Evolutionary conservation across 2,797 vertebrate species (phyloP).

Genomic region (Sternarchorhynchus goeldii): DNA sequence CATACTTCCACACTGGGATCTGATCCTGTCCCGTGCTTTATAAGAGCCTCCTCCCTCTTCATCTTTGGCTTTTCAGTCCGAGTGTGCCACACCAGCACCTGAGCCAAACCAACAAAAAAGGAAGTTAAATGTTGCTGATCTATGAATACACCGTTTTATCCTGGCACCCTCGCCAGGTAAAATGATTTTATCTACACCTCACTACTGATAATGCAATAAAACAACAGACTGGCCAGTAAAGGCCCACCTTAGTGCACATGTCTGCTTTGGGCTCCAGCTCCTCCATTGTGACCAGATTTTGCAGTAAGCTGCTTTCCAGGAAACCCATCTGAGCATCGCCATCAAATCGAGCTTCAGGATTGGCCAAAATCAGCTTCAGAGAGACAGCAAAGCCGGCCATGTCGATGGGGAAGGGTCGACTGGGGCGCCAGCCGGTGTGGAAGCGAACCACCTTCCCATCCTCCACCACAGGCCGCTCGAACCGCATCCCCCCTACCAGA

Average conservation of each 20-base stretch:
- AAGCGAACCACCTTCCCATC: conserved; percentile 86
- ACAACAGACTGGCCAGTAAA: neutral
- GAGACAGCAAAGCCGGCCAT: conserved; percentile 92
- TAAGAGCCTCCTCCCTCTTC: conserved; percentile 88
- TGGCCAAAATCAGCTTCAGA: conserved; percentile 78
- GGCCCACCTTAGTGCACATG: conserved; percentile 83
- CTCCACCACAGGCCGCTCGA: conserved; percentile 86
- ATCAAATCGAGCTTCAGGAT: conserved; percentile 82
- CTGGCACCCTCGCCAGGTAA: too few species aligned
- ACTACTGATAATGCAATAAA: neutral
- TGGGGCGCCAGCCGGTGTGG: conserved; percentile 90
- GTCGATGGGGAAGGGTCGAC: conserved; percentile 88
- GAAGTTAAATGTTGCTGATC: too few species aligned
- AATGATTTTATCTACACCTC: neutral
- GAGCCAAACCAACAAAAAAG: conserved; percentile 13
- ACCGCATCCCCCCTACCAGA: conserved; percentile 90
- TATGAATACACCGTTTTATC: neutral
- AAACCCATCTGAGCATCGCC: conserved; percentile 85
- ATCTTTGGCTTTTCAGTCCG: conserved; percentile 93
- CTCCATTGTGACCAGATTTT: conserved; percentile 83
- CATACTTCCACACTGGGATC: conserved; percentile 86
- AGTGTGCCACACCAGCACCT: conserved; percentile 95
- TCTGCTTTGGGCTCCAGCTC: conserved; percentile 89
- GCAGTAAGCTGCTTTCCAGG: conserved; percentile 89
- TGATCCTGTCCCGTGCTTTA: conserved; percentile 87